Base-by-base conservation (phyloP, 2,888 invertebrate genomes). In the Sarcophaga subvicina region DNA sequence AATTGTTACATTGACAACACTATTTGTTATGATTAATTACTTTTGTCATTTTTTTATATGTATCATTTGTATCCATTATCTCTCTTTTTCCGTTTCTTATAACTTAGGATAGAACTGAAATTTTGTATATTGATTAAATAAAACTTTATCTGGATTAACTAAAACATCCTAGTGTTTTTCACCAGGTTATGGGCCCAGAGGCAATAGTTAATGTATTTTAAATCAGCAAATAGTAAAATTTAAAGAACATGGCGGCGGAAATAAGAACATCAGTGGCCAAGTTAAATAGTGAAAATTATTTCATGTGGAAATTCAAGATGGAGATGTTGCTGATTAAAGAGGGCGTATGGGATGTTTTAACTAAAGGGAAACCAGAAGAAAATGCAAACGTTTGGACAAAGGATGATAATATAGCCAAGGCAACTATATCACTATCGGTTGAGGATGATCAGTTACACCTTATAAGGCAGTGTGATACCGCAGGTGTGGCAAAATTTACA, bases 381-480 rank as follows among this genome's bases (percentile, higher is more conserved):
- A 17, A 37, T 14, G 4, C 45, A 11, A 37, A 72, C 20, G 27
- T 17, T 27, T 72, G 59, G 45, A 72, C 37, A 72, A 60, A 20
- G 20, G 60, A 62, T 2, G 45, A 59, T 27, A 62, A 72, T 20
- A 72, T 20, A 4, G 60, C 72, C n/a, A 60, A 37, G 20, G 60
- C 72, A 72, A 72, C 60, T 60, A 72, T 72, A 37, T 72, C 72
- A 25, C 20, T 72, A 3, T 8, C 72, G 12, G 72, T 60, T 8
- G 37, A 72, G 27, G 72, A 72, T 45, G 73, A 73, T 12, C 20
- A 72, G 12, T 60, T 60, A 20, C 72, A 72, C 20, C 60, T 60
- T n/a, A 72, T 60, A 60, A 27, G 73, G 12, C 45, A 63, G 60
- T 73, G 73, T 22, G 62, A 8, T 60, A 62, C 62, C 6, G 62